Evolutionary conservation across 2,113 vertebrate genomes (phyloP).

Genomic region (Actenoides hombroni): DNA sequence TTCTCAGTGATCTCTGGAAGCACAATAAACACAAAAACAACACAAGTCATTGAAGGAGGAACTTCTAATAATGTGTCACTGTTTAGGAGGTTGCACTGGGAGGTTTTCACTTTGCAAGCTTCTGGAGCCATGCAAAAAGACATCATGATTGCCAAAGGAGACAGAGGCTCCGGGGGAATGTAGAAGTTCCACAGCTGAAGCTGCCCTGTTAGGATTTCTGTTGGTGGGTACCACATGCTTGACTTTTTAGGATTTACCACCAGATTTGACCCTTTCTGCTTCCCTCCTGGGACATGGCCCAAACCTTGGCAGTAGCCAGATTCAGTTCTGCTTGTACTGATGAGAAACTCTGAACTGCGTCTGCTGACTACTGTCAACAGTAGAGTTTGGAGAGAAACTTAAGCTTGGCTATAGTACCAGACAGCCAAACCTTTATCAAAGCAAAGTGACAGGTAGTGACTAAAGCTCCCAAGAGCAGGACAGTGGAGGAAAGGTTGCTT

Average conservation of each 20-base stretch:
- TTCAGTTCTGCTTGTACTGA: background rate
- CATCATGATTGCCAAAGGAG: fast-evolving
- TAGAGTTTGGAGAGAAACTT: background rate
- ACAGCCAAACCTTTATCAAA: background rate
- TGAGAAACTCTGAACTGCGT: background rate
- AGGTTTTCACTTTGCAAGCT: background rate
- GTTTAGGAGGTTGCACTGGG: background rate
- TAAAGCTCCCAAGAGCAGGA: background rate
- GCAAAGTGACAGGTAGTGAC: background rate
- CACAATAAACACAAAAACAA: background rate
- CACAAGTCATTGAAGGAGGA: background rate
- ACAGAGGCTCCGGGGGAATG: background rate
- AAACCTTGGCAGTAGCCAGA: background rate
- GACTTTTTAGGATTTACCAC: background rate
- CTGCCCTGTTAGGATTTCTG: fast-evolving
- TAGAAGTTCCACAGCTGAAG: background rate
- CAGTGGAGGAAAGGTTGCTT: background rate
- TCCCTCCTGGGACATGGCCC: background rate
- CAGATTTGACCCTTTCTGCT: background rate
- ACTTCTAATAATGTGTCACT: background rate
- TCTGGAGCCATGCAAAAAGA: background rate
- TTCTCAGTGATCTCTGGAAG: background rate
- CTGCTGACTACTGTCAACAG: background rate
- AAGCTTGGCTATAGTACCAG: background rate
- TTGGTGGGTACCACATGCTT: background rate